Evolutionary conservation across 2,888 invertebrate genomes (phyloP).

Genomic region (Morpho achilles): DNA sequence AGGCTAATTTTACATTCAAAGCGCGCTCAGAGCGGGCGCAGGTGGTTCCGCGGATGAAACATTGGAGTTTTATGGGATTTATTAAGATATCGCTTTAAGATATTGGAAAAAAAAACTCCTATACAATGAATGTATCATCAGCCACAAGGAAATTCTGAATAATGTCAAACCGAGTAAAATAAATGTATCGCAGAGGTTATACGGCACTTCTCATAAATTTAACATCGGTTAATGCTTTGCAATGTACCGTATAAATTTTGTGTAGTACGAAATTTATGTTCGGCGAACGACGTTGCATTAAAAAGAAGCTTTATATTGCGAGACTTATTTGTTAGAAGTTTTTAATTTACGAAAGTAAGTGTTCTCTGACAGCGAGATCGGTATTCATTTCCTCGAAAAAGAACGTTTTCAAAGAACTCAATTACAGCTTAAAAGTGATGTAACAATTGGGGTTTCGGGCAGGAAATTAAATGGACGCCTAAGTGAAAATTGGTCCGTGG

Average conservation of each 20-base stretch:
- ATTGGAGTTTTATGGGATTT: conserved; percentile 76
- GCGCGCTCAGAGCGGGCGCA: conserved; percentile 63
- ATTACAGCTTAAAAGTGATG: conserved; percentile 73
- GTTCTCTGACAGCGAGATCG: conserved; percentile 38
- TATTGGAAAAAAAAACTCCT: conserved; percentile 59
- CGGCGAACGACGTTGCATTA: conserved; percentile 1
- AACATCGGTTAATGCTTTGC: conserved; percentile 12
- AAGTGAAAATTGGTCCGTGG: conserved; percentile 54
- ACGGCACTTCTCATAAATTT: conserved; percentile 10
- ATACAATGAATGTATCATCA: conserved; percentile 21
- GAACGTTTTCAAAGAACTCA: conserved; percentile 67
- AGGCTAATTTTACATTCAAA: conserved; percentile 75
- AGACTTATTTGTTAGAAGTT: conserved; percentile 7
- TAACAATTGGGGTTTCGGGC: conserved; percentile 60
- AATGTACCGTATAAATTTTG: conserved; percentile 4
- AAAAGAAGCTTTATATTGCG: conserved; percentile 1
- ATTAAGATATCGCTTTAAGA: conserved; percentile 68
- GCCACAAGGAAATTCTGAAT: conserved; percentile 14
- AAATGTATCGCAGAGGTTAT: conserved; percentile 15
- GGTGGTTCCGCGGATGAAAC: conserved; percentile 72
- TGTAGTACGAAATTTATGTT: conserved; percentile 9
- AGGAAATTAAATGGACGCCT: conserved; percentile 76
- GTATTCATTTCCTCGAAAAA: conserved; percentile 69
- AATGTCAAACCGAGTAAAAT: conserved; percentile 20
- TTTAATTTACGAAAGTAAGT: conserved; percentile 44